These are phyloP conservation scores for Hydrolagus colliei DNA, from an alignment of 2,797 vertebrate genomes.

Conservation along the genomic window DNA sequence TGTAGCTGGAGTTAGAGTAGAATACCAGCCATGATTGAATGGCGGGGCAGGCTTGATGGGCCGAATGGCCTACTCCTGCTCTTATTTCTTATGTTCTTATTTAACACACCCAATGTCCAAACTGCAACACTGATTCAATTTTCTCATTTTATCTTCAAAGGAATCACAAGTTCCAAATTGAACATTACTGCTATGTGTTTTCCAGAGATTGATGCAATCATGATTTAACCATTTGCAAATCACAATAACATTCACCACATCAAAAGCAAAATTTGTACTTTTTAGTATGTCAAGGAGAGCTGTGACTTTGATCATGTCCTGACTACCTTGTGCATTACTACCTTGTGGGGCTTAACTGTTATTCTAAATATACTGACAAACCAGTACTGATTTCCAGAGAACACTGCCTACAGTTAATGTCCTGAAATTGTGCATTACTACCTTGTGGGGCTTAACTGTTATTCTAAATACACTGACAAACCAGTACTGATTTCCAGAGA, in stretches of 20 bases:
- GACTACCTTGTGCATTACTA: not conserved
- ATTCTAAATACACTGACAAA: too few relatives aligned
- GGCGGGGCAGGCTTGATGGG: too few relatives aligned
- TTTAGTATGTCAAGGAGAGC: not conserved
- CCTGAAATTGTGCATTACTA: not conserved
- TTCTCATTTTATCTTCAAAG: not conserved
- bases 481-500: too few relatives aligned
- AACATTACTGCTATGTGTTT: not conserved
- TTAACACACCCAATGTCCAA: not conserved
- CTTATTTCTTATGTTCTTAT: too few relatives aligned
- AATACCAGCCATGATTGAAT: too few relatives aligned
- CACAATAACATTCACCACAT: too few relatives aligned
- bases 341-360: not conserved
- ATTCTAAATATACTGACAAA: too few relatives aligned
- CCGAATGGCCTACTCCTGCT: too few relatives aligned
- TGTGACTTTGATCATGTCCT: not conserved
- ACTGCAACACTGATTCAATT: not conserved
- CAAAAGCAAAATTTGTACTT: not conserved
- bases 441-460: not conserved
- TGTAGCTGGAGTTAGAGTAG: too few relatives aligned
- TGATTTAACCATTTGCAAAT: not conserved
- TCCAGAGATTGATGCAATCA: not conserved
- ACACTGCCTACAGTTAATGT: not conserved
- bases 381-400: too few relatives aligned
- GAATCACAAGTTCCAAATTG: not conserved